phyloP scores from a whole-genome alignment of 2,888 invertebrate species.

The Schizotus pectinicornis region DNA sequence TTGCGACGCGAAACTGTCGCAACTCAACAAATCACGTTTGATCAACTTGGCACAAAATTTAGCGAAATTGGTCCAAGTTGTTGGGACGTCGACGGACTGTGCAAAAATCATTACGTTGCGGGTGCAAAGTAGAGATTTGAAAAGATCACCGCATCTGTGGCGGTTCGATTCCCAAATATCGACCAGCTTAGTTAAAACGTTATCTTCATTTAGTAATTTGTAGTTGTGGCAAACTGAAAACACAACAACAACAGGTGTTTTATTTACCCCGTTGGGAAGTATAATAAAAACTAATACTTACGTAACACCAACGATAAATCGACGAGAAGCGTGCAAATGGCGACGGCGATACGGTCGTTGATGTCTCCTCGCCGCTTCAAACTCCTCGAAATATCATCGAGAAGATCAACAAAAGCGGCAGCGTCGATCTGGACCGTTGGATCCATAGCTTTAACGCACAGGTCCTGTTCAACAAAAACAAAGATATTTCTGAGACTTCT shows the following conservation, averaged over 20 bases:
- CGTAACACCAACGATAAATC: constrained; percentile 48
- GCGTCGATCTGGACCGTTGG: constrained; percentile 2
- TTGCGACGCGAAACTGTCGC: constrained; percentile 69
- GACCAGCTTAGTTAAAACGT: constrained; percentile 28
- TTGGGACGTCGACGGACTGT: constrained; percentile 31
- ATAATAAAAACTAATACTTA: constrained; percentile 34
- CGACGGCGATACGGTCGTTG: constrained; percentile 45
- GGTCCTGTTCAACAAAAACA: constrained; percentile 13
- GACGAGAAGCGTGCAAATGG: constrained; percentile 43
- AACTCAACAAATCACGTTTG: constrained; percentile 63
- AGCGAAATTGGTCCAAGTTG: constrained; percentile 45
- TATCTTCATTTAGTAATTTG: constrained; percentile 23
- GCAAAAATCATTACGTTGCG: constrained; percentile 47
- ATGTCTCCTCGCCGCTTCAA: constrained; percentile 50
- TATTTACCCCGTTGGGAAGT: background rate
- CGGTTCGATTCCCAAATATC: constrained; percentile 38
- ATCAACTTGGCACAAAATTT: constrained; percentile 56
- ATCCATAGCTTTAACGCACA: constrained; percentile 27
- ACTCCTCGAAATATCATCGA: constrained; percentile 37
- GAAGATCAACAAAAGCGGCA: constrained; percentile 25
- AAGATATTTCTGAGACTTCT: too few species aligned
- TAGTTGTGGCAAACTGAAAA: constrained; percentile 43
- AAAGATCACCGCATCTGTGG: constrained; percentile 37
- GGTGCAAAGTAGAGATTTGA: constrained; percentile 46
- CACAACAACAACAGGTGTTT: too few species aligned